These are phyloP conservation scores for Panurus biarmicus DNA, from an alignment of 2,113 vertebrate genomes.

Conservation along the genomic window DNA sequence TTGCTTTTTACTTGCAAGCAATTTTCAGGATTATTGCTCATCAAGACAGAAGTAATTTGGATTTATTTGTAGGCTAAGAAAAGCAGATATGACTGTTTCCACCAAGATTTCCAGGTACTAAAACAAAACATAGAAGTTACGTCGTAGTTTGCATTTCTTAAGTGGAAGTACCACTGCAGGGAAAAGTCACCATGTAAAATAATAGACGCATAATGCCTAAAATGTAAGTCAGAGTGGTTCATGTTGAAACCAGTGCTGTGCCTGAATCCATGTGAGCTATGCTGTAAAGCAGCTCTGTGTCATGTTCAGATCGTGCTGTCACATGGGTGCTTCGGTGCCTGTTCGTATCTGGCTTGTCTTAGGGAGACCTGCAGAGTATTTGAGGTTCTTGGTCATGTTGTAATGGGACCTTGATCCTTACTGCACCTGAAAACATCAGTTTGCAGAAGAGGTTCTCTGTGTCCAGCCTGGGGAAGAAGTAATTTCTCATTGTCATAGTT, in stretches of 20 bases:
- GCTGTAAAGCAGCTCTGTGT: neutral
- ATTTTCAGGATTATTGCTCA: conserved; percentile 12
- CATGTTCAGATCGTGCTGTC: fast-evolving
- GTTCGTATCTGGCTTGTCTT: neutral
- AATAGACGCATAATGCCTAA: neutral
- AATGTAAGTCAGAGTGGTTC: neutral
- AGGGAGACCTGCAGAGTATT: neutral
- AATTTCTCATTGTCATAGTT: neutral
- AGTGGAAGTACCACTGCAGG: neutral
- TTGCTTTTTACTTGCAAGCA: neutral
- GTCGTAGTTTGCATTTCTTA: neutral
- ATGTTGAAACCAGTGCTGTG: neutral
- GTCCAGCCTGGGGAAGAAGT: neutral
- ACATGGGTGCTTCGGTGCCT: neutral
- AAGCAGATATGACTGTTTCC: neutral
- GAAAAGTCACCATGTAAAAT: neutral
- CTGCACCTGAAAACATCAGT: neutral
- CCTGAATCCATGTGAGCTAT: neutral
- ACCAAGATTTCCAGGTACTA: neutral
- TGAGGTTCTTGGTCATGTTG: neutral
- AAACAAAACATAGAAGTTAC: neutral
- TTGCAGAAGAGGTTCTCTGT: neutral
- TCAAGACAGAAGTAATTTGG: neutral
- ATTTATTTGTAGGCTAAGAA: neutral
- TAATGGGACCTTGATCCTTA: neutral